These are phyloP conservation scores for Schizaphis graminum DNA, from an alignment of 2,888 invertebrate genomes.

Conservation along the genomic window DNA sequence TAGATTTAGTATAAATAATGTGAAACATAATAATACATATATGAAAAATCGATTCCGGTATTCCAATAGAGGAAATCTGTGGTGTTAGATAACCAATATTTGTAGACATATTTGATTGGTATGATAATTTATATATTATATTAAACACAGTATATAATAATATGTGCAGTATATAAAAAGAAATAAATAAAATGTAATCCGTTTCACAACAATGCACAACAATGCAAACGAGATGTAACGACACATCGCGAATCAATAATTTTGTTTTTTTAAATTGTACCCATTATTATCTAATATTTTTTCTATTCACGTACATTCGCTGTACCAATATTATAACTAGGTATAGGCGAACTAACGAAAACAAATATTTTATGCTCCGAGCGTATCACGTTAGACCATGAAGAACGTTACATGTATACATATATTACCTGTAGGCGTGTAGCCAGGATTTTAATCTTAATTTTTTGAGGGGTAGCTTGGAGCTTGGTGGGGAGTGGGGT, in stretches of 20 bases:
- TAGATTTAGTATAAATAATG: background rate
- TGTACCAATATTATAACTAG: background rate
- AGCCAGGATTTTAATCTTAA: background rate
- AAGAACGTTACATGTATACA: background rate
- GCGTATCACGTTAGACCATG: constrained; percentile 48
- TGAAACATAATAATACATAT: background rate
- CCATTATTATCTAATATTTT: constrained; percentile 46
- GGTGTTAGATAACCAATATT: constrained; percentile 43
- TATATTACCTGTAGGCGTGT: background rate
- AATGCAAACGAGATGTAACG: background rate
- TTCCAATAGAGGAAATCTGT: constrained; percentile 27
- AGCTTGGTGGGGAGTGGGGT: background rate
- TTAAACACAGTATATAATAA: too few relatives aligned
- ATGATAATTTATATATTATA: background rate
- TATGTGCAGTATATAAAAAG: background rate
- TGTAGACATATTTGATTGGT: constrained; percentile 37
- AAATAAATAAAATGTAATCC: constrained; percentile 48
- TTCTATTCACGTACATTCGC: constrained; percentile 51
- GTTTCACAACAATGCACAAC: constrained; percentile 46
- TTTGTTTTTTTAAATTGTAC: constrained; percentile 11
- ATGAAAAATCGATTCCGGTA: constrained; percentile 47
- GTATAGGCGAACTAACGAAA: constrained; percentile 13
- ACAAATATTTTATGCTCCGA: constrained; percentile 46
- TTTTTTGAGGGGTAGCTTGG: background rate
- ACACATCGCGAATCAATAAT: constrained; percentile 65